phyloP scores from a whole-genome alignment of 2,888 invertebrate genomes.

The Pyrrhia umbra region DNA sequence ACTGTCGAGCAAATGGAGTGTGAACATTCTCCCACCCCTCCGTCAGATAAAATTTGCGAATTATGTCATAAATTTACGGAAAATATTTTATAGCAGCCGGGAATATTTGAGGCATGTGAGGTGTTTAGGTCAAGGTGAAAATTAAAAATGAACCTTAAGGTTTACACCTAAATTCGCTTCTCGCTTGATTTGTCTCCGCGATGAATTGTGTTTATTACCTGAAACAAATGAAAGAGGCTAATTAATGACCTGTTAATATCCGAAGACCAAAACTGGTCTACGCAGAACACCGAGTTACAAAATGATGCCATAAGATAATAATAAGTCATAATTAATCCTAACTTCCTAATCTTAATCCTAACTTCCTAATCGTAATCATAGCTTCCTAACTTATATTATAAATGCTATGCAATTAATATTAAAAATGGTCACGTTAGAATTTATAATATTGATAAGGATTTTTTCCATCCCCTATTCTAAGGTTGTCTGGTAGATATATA shows the following conservation, averaged over 20 bases:
- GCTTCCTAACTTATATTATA: no score
- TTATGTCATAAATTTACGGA: constrained; percentile 44
- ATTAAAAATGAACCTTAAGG: not conserved
- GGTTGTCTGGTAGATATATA: not conserved
- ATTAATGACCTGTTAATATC: no score
- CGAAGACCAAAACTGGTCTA: no score
- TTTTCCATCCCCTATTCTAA: not conserved
- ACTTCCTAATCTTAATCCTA: no score
- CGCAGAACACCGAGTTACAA: no score
- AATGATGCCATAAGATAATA: no score
- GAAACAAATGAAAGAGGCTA: constrained; percentile 32
- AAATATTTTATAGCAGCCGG: constrained; percentile 18
- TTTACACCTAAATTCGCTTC: not conserved
- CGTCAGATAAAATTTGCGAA: constrained; percentile 55
- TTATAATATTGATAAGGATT: not conserved
- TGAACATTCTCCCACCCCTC: constrained; percentile 61
- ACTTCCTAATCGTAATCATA: no score
- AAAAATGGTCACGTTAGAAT: not conserved
- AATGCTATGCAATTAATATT: no score
- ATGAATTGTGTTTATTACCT: constrained; percentile 34
- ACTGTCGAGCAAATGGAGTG: constrained; percentile 69
- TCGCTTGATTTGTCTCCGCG: not conserved
- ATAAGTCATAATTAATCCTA: no score
- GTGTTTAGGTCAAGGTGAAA: constrained; percentile 9
- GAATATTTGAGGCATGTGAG: not conserved